phyloP scores from a whole-genome alignment of 1,140 invertebrate species.

The Myzus persicae region DNA sequence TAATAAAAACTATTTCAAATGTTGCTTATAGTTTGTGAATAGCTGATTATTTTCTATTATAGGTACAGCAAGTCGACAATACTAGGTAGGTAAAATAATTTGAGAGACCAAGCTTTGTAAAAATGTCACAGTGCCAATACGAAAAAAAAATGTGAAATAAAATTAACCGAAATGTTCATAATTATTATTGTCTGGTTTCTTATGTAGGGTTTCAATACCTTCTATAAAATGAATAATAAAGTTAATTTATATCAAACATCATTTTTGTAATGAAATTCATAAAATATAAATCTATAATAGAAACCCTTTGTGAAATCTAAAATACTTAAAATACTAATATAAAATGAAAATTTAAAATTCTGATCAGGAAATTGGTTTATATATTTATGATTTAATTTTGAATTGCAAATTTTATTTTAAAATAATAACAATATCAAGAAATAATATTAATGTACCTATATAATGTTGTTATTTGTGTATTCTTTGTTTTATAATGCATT shows the following conservation, averaged over 20 bases:
- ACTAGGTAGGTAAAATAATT: background rate
- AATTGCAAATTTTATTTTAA: slow-evolving; percentile 25
- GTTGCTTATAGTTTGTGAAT: background rate
- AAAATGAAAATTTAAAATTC: background rate
- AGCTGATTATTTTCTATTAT: background rate
- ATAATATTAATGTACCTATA: background rate
- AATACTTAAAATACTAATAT: background rate
- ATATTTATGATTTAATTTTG: slow-evolving; percentile 1
- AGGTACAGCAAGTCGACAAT: background rate
- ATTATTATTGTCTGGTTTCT: background rate
- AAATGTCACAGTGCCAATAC: no score
- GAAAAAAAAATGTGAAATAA: no score
- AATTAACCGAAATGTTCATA: background rate
- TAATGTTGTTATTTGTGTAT: background rate
- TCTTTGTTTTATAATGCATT: background rate
- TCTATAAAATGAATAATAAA: background rate
- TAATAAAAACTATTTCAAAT: background rate
- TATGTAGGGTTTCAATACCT: background rate
- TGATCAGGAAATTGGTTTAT: background rate
- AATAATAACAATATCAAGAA: background rate
- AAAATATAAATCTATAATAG: background rate
- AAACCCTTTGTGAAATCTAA: background rate
- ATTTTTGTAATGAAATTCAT: background rate
- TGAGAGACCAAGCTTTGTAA: no score
- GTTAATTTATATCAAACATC: background rate